Evolutionary conservation across 2,113 vertebrate species (phyloP).

Genomic region (Megaptera novaeangliae): DNA sequence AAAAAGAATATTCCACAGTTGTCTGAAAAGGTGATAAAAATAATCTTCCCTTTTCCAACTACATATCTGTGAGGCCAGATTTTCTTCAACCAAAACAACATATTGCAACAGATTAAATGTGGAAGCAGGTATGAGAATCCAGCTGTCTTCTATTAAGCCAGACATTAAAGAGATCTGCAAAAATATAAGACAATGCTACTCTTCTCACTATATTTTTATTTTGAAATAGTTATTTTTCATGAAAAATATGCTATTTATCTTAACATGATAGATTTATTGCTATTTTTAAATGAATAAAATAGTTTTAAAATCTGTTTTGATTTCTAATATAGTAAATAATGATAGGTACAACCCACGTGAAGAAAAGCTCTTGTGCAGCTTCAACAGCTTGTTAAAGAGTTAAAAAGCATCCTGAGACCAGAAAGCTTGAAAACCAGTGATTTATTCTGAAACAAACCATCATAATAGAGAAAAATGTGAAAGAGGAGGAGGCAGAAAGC

Average conservation of each 20-base stretch:
- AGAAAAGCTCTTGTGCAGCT: background rate
- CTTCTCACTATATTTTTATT: background rate
- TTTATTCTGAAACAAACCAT: background rate
- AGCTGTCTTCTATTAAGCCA: background rate
- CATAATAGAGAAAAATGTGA: background rate
- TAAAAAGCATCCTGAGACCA: background rate
- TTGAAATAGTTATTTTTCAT: background rate
- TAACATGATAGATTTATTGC: background rate
- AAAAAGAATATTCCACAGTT: background rate
- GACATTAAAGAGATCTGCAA: background rate
- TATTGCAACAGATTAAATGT: background rate
- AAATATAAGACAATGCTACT: background rate
- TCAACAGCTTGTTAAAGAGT: conserved; percentile 7
- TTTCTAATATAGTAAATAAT: background rate
- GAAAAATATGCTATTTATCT: background rate
- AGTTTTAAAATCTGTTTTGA: background rate
- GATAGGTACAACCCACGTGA: background rate
- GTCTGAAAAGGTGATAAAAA: background rate
- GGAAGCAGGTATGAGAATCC: background rate
- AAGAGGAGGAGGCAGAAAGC: background rate
- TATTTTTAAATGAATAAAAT: background rate
- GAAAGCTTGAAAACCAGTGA: background rate
- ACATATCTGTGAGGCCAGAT: background rate
- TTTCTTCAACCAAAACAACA: conserved; percentile 26
- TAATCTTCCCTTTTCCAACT: background rate